Conservation (phyloP, 2,888 invertebrate species). For the Tenthredo livida region DNA sequence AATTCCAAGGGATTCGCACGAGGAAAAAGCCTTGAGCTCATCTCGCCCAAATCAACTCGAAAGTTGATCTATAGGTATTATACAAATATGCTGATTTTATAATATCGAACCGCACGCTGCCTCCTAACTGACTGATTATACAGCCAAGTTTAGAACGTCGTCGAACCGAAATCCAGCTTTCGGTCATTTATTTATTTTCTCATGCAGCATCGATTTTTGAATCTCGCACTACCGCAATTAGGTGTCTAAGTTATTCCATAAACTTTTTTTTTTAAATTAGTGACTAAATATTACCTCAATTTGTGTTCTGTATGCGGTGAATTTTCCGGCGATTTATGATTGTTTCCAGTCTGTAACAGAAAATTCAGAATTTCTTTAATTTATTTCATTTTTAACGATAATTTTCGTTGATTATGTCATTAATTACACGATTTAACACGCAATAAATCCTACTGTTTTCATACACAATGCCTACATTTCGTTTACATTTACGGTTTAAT, state of each 20-base stretch:
- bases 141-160: neutral
- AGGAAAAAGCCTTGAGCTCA: neutral
- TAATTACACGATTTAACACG: neutral
- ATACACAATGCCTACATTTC: neutral
- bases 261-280: neutral
- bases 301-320: slow-evolving; percentile 72
- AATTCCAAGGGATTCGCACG: neutral
- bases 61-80: slow-evolving; percentile 28
- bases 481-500: neutral
- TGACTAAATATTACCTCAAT: slow-evolving; percentile 67
- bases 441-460: neutral
- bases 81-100: slow-evolving; percentile 28
- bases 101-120: neutral
- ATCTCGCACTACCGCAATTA: neutral
- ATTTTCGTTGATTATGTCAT: neutral
- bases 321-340: slow-evolving; percentile 71
- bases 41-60: neutral
- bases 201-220: neutral
- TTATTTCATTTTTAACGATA: neutral
- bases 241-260: neutral
- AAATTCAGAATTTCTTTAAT: slow-evolving; percentile 10
- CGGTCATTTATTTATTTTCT: neutral
- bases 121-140: slow-evolving; percentile 13
- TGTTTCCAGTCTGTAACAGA: slow-evolving; percentile 72
- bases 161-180: neutral